Conservation (phyloP, 2,797 vertebrate species). For the Ibycter americanus region DNA sequence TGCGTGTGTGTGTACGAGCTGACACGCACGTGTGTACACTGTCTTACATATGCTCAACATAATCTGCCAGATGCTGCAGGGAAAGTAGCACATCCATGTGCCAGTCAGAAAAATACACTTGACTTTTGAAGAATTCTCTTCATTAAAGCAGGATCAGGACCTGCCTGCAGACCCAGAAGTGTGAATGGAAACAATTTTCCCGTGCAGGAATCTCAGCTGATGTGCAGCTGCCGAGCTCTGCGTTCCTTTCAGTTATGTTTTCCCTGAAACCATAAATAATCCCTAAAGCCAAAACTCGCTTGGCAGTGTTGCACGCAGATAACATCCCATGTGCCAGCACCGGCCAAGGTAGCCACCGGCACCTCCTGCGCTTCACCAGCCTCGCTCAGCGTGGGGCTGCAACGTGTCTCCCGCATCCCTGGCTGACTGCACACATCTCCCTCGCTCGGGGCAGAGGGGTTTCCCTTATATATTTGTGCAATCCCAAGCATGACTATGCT, state of each 20-base stretch:
- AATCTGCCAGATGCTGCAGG: not conserved
- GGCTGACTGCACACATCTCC: not conserved
- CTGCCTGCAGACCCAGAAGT: not conserved
- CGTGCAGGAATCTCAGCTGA: not conserved
- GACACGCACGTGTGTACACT: rapidly evolving
- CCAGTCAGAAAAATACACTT: not conserved
- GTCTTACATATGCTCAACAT: not conserved
- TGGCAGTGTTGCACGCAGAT: rapidly evolving
- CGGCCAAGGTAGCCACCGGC: not conserved
- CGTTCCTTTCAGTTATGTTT: not conserved
- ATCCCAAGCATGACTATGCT: not conserved
- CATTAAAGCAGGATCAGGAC: not conserved
- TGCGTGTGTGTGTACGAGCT: not conserved
- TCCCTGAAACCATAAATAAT: conserved; percentile 11
- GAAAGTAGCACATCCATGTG: not conserved
- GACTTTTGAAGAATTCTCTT: conserved; percentile 16
- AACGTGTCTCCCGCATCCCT: rapidly evolving
- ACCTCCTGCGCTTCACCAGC: not conserved
- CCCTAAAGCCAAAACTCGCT: not conserved
- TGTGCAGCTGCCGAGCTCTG: not conserved
- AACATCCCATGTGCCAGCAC: not conserved
- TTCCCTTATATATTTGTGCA: not conserved
- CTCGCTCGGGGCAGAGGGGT: not conserved
- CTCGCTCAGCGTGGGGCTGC: rapidly evolving
- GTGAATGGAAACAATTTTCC: conserved; percentile 43